Conservation (phyloP, 2,797 vertebrate genomes). For the Argyrosomus regius region DNA sequence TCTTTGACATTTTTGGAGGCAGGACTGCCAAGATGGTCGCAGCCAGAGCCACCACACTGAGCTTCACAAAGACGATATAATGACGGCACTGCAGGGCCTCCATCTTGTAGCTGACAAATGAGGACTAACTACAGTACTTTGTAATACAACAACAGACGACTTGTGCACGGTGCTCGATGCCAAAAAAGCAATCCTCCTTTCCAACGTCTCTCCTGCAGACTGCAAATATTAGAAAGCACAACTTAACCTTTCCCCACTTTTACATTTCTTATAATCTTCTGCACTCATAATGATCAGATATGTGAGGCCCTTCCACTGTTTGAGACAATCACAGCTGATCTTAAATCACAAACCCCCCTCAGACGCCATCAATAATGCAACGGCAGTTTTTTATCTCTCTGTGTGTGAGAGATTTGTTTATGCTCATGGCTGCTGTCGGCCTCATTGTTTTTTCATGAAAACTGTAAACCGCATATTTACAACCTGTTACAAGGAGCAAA, state of each 20-base stretch:
- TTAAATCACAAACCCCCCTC: conserved; percentile 40
- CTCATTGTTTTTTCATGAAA: conserved; percentile 84
- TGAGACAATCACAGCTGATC: conserved; percentile 15
- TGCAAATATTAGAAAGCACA: neutral
- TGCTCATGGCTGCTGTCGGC: conserved; percentile 72
- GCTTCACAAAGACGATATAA: no score
- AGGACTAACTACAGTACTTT: neutral
- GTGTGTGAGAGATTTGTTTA: conserved; percentile 69
- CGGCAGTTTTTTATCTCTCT: conserved; percentile 25
- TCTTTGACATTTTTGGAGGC: no score
- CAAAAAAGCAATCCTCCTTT: neutral
- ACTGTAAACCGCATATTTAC: conserved; percentile 82
- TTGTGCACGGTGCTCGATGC: neutral
- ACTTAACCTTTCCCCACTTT: neutral
- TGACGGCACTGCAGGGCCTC: no score
- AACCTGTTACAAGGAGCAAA: conserved; percentile 68
- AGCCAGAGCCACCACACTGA: no score
- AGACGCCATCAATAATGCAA: conserved; percentile 79
- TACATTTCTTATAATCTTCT: neutral
- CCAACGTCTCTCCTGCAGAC: neutral
- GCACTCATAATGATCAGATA: neutral
- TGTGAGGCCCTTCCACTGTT: neutral
- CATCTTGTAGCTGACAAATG: neutral
- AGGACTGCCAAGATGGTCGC: no score
- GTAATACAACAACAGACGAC: neutral